Evolutionary conservation across 2,888 invertebrate genomes (phyloP).

Genomic region (Lordiphosa fenestrarum): DNA sequence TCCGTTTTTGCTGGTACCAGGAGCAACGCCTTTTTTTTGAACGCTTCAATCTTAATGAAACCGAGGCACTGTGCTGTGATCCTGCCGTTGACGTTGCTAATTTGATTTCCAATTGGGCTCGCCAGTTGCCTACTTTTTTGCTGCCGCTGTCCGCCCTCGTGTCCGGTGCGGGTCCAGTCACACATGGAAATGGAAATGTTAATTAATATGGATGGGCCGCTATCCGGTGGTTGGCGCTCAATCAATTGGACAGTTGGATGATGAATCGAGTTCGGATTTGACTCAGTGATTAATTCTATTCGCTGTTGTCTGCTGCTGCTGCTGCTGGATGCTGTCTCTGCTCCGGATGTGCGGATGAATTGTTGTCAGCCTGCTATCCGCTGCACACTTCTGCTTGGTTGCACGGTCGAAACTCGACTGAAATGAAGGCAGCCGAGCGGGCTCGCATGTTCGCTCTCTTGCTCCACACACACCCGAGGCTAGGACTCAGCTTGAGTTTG

Average conservation of each 20-base stretch:
- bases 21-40: constrained; percentile 61
- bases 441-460: constrained; percentile 12
- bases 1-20: constrained; percentile 45
- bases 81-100: constrained; percentile 45
- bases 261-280: constrained; percentile 15
- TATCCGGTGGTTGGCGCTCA: constrained; percentile 16
- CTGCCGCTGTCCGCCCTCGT: constrained; percentile 18
- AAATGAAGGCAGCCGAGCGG: constrained; percentile 25
- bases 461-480: constrained; percentile 12
- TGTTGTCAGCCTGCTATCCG: constrained; percentile 55
- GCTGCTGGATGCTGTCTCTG: constrained; percentile 1
- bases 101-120: constrained; percentile 54
- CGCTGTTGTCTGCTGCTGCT: constrained; percentile 6
- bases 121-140: constrained; percentile 16
- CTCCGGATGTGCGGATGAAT: constrained; percentile 15
- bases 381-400: constrained; percentile 74
- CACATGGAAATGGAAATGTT: constrained; percentile 6
- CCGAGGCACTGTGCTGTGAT: constrained; percentile 5
- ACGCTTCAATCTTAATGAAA: constrained; percentile 32
- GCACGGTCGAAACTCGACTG: constrained; percentile 79
- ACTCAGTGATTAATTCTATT: constrained; percentile 2
- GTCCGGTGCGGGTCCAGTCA: constrained; percentile 12
- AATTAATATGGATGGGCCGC: constrained; percentile 20
- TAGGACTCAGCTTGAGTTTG: constrained; percentile 3
- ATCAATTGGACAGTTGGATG: constrained; percentile 17